Conservation (phyloP, 2,797 vertebrate genomes). For the Graptemys geographica region DNA sequence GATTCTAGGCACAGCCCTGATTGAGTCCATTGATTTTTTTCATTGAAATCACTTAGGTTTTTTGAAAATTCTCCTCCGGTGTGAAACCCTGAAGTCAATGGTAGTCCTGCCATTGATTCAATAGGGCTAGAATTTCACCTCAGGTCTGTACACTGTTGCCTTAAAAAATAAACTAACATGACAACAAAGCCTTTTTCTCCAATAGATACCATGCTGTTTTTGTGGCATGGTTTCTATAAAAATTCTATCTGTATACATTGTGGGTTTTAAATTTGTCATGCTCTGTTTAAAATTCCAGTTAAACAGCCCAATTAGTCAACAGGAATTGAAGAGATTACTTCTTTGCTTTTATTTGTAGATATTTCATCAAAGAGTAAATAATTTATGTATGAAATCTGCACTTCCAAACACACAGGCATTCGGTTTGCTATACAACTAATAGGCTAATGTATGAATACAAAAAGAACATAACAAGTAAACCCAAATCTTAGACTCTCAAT, state of each 20-base stretch:
- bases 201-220: neutral
- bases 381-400: neutral
- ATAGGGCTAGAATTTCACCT: neutral
- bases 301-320: neutral
- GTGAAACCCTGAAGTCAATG: too few relatives aligned
- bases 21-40: neutral
- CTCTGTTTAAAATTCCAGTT: constrained; percentile 45
- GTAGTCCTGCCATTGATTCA: too few relatives aligned
- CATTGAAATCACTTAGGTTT: too few relatives aligned
- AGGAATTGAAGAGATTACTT: neutral
- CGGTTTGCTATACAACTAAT: neutral
- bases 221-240: neutral
- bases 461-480: constrained; percentile 30
- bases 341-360: neutral
- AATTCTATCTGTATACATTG: neutral
- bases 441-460: constrained; percentile 13
- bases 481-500: neutral
- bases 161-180: neutral
- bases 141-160: neutral
- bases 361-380: neutral
- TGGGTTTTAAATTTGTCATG: constrained; percentile 39
- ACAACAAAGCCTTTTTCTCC: neutral
- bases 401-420: neutral
- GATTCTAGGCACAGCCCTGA: fast-evolving
- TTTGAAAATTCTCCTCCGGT: too few relatives aligned